A percentile compares a stretch with the other conserved stretches of the same genome.
Conservation (phyloP, 2,113 vertebrate species). For the Psophia crepitans region DNA sequence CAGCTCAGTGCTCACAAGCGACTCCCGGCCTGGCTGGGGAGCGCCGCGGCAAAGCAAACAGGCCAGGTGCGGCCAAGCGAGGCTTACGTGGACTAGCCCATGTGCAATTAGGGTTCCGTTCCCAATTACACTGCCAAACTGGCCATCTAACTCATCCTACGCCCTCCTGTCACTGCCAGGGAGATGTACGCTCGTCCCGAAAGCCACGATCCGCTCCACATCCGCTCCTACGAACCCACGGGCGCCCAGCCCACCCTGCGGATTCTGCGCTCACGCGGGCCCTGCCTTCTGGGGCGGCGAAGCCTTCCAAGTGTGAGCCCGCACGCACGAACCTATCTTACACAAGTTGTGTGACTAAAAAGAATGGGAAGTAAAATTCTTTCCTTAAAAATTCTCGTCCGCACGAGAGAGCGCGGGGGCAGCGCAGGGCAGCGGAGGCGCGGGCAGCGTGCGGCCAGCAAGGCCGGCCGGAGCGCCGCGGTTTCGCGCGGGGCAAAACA, state of each 20-base stretch:
- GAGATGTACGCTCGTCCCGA: too few species aligned
- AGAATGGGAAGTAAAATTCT: not conserved
- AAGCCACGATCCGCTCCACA: too few species aligned
- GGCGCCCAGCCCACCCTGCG: not conserved
- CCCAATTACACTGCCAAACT: not conserved
- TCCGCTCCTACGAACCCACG: not conserved
- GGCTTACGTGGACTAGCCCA: rapidly evolving
- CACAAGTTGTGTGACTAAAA: too few species aligned
- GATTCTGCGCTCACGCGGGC: not conserved
- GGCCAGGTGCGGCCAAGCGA: rapidly evolving
- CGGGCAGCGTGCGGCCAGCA: not conserved
- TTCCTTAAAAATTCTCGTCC: not conserved
- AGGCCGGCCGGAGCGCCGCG: rapidly evolving
- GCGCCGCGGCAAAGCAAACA: rapidly evolving
- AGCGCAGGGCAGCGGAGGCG: not conserved
- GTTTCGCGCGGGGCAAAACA: not conserved
- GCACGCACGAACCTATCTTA: not conserved
- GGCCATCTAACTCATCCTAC: rapidly evolving
- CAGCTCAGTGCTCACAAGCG: not conserved
- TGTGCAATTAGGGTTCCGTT: rapidly evolving
- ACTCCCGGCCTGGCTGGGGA: rapidly evolving
- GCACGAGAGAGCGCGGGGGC: too few species aligned
- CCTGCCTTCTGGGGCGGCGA: too few species aligned
- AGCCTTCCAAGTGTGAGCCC: not conserved
- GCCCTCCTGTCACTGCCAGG: not conserved